Percentiles rank a stretch among this genome's conserved stretches.
Evolutionary conservation across 2,797 vertebrate species (phyloP).

Genomic region (Gambusia yucatana): DNA sequence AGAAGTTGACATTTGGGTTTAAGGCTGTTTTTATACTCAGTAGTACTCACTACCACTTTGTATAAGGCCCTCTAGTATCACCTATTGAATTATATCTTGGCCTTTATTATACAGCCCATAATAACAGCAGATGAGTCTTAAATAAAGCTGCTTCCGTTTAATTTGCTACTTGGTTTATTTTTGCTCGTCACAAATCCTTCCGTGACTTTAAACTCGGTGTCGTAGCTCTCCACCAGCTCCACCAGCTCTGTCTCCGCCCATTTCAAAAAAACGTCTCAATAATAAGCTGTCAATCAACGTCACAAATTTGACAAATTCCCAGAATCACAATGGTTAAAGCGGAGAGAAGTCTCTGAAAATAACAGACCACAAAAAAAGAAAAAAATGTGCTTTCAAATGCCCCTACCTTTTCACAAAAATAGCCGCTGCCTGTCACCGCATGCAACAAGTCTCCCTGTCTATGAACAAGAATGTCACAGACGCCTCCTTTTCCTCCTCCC

Average conservation of each 20-base stretch:
- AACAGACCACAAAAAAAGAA: background rate
- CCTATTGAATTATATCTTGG: background rate
- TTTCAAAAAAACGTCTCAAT: conserved; percentile 33
- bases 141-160: background rate
- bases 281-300: conserved; percentile 35
- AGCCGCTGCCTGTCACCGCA: conserved; percentile 31
- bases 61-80: background rate
- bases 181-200: conserved; percentile 22
- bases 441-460: conserved; percentile 59
- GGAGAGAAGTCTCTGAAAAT: too few species aligned
- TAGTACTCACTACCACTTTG: background rate
- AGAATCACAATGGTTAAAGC: background rate
- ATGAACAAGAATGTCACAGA: conserved; percentile 4
- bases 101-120: background rate
- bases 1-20: background rate
- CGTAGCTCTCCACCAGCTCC: background rate
- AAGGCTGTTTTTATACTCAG: background rate
- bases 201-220: conserved; percentile 18
- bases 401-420: conserved; percentile 33
- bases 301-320: conserved; percentile 16
- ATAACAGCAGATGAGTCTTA: background rate
- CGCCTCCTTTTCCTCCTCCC: background rate
- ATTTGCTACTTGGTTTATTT: background rate
- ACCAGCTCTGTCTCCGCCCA: conserved; percentile 55
- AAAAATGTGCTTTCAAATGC: background rate